These are phyloP conservation scores for Periphyllus acericola DNA, from an alignment of 2,888 invertebrate genomes.

Conservation along the genomic window DNA sequence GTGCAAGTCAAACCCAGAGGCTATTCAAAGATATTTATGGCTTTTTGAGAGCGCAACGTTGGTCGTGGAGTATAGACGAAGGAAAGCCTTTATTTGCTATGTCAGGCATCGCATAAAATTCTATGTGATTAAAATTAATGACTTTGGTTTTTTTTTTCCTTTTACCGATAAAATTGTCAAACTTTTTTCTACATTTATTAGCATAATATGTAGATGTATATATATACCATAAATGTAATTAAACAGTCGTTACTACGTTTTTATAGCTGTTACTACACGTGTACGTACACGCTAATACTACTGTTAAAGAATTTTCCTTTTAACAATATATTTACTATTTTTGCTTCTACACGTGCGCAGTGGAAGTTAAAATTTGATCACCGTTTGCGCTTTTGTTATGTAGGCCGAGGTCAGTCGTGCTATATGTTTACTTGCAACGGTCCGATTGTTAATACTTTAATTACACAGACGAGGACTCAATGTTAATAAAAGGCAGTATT, in stretches of 20 bases:
- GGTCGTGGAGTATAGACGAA: constrained; percentile 33
- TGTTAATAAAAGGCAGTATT: too few species aligned
- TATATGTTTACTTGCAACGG: too few species aligned
- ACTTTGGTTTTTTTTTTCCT: constrained; percentile 17
- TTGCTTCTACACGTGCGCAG: too few species aligned
- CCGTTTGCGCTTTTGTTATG: too few species aligned
- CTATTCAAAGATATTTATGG: constrained; percentile 60
- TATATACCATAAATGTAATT: not conserved
- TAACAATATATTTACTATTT: too few species aligned
- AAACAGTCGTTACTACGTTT: not conserved
- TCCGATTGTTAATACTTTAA: too few species aligned
- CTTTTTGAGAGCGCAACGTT: constrained; percentile 28
- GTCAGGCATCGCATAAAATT: constrained; percentile 45
- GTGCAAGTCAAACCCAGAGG: constrained; percentile 40
- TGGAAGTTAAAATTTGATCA: too few species aligned
- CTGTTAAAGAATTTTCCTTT: too few species aligned
- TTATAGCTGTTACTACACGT: not conserved
- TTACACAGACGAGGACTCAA: too few species aligned
- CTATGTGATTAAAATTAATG: constrained; percentile 50
- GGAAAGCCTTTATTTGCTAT: constrained; percentile 47
- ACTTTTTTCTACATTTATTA: constrained; percentile 20
- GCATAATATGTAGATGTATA: not conserved
- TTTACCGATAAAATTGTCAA: constrained; percentile 26
- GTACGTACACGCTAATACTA: too few species aligned
- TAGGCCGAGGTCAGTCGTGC: too few species aligned